Evolutionary conservation across 2,888 invertebrate species (phyloP).

Genomic region (Harpalus rufipes): DNA sequence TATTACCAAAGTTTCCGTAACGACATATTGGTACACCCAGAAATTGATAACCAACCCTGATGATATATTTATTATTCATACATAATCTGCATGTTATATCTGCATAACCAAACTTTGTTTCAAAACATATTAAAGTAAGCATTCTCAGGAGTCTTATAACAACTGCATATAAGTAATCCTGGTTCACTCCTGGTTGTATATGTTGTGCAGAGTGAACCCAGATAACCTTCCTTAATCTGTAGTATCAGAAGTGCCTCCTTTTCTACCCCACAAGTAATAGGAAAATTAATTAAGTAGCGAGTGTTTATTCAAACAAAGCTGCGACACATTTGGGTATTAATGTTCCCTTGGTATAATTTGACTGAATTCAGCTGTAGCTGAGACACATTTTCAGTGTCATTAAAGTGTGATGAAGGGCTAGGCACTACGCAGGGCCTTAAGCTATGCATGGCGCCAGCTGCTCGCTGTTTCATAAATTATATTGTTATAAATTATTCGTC

Average conservation of each 20-base stretch:
- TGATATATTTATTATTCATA: too few relatives aligned
- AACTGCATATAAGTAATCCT: too few relatives aligned
- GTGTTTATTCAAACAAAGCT: neutral
- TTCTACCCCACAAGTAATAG: neutral
- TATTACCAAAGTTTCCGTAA: too few relatives aligned
- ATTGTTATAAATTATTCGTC: constrained; percentile 34
- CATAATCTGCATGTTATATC: too few relatives aligned
- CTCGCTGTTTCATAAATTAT: constrained; percentile 43
- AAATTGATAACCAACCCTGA: too few relatives aligned
- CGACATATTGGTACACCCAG: too few relatives aligned
- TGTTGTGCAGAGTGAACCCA: neutral
- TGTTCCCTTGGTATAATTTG: constrained; percentile 8
- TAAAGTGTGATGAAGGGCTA: constrained; percentile 38
- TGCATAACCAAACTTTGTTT: too few relatives aligned
- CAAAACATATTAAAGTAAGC: too few relatives aligned
- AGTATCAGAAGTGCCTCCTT: neutral
- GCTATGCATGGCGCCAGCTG: constrained; percentile 39
- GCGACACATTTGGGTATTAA: constrained; percentile 21
- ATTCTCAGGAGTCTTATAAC: too few relatives aligned
- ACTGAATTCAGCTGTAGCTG: constrained; percentile 28
- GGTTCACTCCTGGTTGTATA: neutral
- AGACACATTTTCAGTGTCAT: constrained; percentile 41
- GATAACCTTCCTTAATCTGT: neutral
- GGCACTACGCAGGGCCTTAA: neutral
- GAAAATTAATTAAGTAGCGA: constrained; percentile 21